These are phyloP conservation scores for Chelonoidis abingdonii DNA, from an alignment of 2,113 vertebrate species.

Conservation along the genomic window DNA sequence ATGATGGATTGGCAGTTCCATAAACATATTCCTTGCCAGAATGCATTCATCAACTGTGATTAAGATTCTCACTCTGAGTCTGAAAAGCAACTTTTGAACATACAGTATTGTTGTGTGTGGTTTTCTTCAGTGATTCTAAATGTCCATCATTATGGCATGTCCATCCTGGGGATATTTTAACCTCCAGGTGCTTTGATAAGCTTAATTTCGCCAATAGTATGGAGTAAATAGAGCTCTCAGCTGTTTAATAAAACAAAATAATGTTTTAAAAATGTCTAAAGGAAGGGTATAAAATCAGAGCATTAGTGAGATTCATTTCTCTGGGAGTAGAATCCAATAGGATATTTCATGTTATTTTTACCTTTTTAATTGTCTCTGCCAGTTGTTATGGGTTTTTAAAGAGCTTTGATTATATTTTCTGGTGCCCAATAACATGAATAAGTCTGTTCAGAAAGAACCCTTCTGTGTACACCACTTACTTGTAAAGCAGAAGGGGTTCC, in stretches of 20 bases:
- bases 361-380: slow-evolving; percentile 12
- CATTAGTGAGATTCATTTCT: not conserved
- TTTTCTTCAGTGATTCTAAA: not conserved
- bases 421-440: slow-evolving; percentile 30
- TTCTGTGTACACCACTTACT: not conserved
- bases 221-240: not conserved
- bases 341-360: slow-evolving; percentile 53
- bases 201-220: fast-evolving
- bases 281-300: not conserved
- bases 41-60: not conserved
- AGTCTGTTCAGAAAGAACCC: not conserved
- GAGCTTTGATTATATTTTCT: slow-evolving; percentile 43
- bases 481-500: slow-evolving; percentile 4
- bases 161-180: not conserved
- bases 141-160: not conserved
- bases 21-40: not conserved
- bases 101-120: not conserved
- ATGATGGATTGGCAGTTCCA: not conserved
- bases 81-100: not conserved
- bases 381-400: not conserved
- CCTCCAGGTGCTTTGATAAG: not conserved
- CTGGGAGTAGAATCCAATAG: slow-evolving; percentile 24
- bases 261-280: not conserved
- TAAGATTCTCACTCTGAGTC: not conserved
- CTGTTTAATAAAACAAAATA: slow-evolving; percentile 10